Base-by-base conservation (phyloP, 2,113 vertebrate genomes). In the Polypterus senegalus region DNA sequence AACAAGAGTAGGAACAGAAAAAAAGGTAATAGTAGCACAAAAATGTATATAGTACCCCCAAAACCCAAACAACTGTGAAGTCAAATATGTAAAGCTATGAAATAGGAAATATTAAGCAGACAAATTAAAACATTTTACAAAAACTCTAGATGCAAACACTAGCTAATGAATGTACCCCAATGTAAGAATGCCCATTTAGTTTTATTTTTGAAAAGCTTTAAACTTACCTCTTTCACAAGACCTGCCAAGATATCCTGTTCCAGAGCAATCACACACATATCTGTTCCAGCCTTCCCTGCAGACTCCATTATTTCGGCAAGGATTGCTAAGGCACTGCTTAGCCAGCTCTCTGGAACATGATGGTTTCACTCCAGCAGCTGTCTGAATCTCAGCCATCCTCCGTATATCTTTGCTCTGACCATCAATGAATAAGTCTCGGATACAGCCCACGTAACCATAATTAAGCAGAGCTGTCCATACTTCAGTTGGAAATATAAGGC, bases 271-370 rank as follows among this genome's bases (percentile, higher is more conserved):
- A 7, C 96, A 98, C 61, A 98, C 90, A 1, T 94, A 98, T 78
- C 95, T 89, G 82, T 97, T 97, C 94, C 95, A 98, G 60, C 95
- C 95, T 71, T 98, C 95, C 68, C 95, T 84, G 76, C 96, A 98
- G 48, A 94, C 62, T 57, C 96, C 96, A 27, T 86, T 94, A 81
- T 97, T 98, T 79, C 90, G 93, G 76, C 96, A 98, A 1, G 96
- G 96, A 77, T 94, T 94, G 81, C 92, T 97, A 79, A 97, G 83
- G 78, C 96, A 98, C 76, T 94, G 94, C 67, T 97, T 98, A 54
- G 92, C 87, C 54, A 87, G 85, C 74, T 98, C 96, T 78, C 91
- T 93, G 4, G 91, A 89, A 75, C 96, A 98, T 3, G 96, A 98
- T 4, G 94, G 91, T 73, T 98, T 98, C 74, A 98, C 94, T 66